Evolutionary conservation across 35 echinoderm and acorn worm genomes (phyloP), one percentile per base, ranked within the genome.

Genomic region (Strongylocentrotus purpuratus): DNA sequence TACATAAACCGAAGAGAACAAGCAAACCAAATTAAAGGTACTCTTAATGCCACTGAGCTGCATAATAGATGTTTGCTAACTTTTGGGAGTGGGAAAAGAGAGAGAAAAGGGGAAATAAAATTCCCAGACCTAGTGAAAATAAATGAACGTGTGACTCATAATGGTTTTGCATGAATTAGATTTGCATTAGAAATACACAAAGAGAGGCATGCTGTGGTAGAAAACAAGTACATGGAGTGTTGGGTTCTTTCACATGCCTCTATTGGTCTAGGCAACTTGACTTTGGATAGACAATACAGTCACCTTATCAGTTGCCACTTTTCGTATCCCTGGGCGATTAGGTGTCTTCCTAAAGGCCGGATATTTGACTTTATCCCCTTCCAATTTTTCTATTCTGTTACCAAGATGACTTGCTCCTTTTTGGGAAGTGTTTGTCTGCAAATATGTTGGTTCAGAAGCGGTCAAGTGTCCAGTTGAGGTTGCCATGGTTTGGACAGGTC

Each of bases 101-200:
- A 78, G 65, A 78, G 65, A 78, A 5, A 70, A 7, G 11, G 17
- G 9, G 17, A 70, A 70, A 70, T 20, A 2, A 28, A 78, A 28
- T 78, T 78, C 65, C 65, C 65, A 78, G 65, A 78, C 65, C 7
- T 7, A 78, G 25, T 78, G 65, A 78, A 78, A 78, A 78, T 78
- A 78, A 78, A 0, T 28, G 65, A 28, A 78, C 65, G 65, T 78
- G 65, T 78, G 65, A 78, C 65, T 78, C 65, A 78, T 78, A 78
- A 78, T 78, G 65, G 65, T n/a, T 31, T 78, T 78, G 65, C 65
- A 78, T 78, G 65, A 78, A 78, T 78, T 78, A 78, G 65, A 78
- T 78, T 78, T 78, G 28, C 65, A 78, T 78, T 78, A 78, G 65
- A 25, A 78, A 78, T 78, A 78, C 65, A 78, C 65, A 78, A 78